These are phyloP conservation scores for Agrochola macilenta DNA, from an alignment of 2,888 invertebrate genomes.

Conservation along the genomic window DNA sequence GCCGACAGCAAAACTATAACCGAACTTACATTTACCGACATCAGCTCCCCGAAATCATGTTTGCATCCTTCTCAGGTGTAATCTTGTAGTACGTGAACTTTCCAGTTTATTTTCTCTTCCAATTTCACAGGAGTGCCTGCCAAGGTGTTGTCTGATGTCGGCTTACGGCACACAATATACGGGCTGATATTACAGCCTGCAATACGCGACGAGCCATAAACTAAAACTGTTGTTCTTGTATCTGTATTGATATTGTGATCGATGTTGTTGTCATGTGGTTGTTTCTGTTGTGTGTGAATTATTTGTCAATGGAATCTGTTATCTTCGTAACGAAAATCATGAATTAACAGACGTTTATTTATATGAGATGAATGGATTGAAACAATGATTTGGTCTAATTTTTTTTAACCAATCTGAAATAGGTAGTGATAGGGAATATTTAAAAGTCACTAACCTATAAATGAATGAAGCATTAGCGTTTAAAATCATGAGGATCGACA, in stretches of 20 bases:
- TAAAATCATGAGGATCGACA: not conserved
- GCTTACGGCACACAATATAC: slow-evolving; percentile 77
- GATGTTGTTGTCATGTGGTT: not conserved
- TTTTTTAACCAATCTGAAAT: too few relatives aligned
- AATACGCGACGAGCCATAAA: slow-evolving; percentile 56
- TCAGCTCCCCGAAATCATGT: slow-evolving; percentile 77
- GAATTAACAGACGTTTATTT: not conserved
- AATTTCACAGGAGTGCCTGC: slow-evolving; percentile 88
- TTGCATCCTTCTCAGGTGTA: slow-evolving; percentile 85
- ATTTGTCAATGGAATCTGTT: not conserved
- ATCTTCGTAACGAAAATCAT: not conserved
- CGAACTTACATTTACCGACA: slow-evolving; percentile 25
- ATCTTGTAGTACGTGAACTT: slow-evolving; percentile 86
- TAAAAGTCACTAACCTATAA: not conserved
- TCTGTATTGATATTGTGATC: slow-evolving; percentile 32
- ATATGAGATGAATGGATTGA: too few relatives aligned
- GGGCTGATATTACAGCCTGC: slow-evolving; percentile 60
- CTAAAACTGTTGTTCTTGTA: slow-evolving; percentile 49
- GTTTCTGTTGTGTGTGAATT: not conserved
- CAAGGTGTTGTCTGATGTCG: slow-evolving; percentile 88
- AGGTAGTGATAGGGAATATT: not conserved
- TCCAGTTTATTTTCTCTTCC: slow-evolving; percentile 89
- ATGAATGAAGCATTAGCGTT: not conserved
- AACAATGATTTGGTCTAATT: not conserved
- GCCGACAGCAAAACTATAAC: slow-evolving; percentile 6